Evolutionary conservation across 2,888 invertebrate genomes (phyloP).

Genomic region (Argyresthia goedartella): DNA sequence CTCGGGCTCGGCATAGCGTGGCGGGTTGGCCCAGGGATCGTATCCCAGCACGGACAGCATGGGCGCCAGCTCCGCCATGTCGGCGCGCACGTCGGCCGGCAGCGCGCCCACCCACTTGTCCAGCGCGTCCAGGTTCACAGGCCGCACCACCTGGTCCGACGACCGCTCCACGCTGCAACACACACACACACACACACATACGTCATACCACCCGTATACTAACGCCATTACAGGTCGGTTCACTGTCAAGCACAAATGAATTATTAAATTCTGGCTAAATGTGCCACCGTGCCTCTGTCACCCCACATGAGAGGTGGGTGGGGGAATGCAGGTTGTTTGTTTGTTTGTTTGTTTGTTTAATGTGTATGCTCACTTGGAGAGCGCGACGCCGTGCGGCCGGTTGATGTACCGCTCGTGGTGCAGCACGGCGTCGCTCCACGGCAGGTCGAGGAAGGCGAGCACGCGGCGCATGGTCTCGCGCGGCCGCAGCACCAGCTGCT

Average conservation of each 20-base stretch:
- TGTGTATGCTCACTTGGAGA: no score
- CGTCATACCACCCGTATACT: not conserved
- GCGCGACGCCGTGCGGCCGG: conserved; percentile 92
- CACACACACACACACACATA: not conserved
- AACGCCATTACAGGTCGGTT: no score
- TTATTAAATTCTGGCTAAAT: no score
- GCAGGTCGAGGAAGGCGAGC: conserved; percentile 88
- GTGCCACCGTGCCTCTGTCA: no score
- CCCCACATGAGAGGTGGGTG: not conserved
- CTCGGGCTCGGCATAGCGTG: conserved; percentile 91
- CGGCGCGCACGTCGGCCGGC: conserved; percentile 90
- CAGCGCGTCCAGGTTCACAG: conserved; percentile 96
- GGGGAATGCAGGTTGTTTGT: conserved; percentile 74
- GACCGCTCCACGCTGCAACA: conserved; percentile 90
- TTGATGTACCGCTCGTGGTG: conserved; percentile 98
- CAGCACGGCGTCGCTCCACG: conserved; percentile 95
- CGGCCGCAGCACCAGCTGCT: conserved; percentile 96
- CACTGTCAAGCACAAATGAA: no score
- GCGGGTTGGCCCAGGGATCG: conserved; percentile 97
- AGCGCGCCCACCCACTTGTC: conserved; percentile 92
- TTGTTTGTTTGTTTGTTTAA: no score
- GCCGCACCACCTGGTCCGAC: conserved; percentile 98
- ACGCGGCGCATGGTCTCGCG: conserved; percentile 89
- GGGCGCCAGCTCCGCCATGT: conserved; percentile 94
- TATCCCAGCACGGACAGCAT: conserved; percentile 95